Evolutionary conservation across 1,140 invertebrate species (phyloP), one percentile per base, ranked within the genome.

Genomic region (Drosophila tsacasi): DNA sequence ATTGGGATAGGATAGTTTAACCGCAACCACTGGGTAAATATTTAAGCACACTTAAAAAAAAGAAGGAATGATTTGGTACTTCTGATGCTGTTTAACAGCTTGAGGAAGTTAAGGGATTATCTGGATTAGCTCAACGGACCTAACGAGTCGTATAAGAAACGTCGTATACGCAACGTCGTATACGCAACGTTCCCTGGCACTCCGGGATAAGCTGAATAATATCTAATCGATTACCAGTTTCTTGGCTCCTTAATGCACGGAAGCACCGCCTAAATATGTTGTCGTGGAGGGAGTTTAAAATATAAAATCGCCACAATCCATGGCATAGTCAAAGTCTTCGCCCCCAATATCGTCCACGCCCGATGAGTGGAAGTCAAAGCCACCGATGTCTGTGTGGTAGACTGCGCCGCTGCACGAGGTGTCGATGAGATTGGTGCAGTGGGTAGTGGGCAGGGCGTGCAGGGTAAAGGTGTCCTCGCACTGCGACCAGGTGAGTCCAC

Each of bases 241-340:
- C 57, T 42, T 27, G 35, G 57, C 47, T 54, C 49, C 52, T 57
- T 32, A 50, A 25, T 46, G 17, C 46, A 12, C 50, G 59, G 47
- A 52, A 49, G 47, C 49, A 19, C 5, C 32, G 62, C 50, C 39
- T 55, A 52, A 25, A 42, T 46, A 49, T 35, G 44, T 17, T 37
- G 44, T 44, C 49, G 59, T 25, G 25, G 57, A 46, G 46, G 30
- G 39, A 35, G 39, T 85, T 94, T 94, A 95, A 93, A 95, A 95
- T 94, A 95, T 95, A 79, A 95, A 95, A 72, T 95, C 94, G 4
- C 94, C 94, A 87, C 94, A 95, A 73, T 95, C 94, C 54, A 95
- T 94, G 52, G 94, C 94, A 73, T 95, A 94, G 83, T 95, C 94
- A 92, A 94, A 95, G 74, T 95, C 94, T 68, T 95, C 94, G n/a